Conservation (phyloP, 2,888 invertebrate species). For the Steromphala cineraria region DNA sequence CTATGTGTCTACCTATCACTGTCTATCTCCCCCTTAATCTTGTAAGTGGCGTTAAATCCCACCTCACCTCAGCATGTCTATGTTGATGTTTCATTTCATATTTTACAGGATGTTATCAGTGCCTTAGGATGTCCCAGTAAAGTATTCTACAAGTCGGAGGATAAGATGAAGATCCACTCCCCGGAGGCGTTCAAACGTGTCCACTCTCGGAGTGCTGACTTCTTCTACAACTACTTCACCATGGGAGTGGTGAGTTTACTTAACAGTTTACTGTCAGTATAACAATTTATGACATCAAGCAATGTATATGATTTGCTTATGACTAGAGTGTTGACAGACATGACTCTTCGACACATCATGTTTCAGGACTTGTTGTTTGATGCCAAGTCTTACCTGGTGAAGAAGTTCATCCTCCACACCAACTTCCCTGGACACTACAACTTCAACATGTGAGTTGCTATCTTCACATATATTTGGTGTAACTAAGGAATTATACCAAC, state of each 20-base stretch:
- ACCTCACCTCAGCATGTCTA: no score
- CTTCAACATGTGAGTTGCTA: slow-evolving; percentile 96
- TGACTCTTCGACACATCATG: slow-evolving; percentile 19
- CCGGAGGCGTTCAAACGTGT: slow-evolving; percentile 69
- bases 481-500: no score
- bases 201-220: slow-evolving; percentile 84
- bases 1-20: no score
- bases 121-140: slow-evolving; percentile 93
- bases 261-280: no score
- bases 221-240: slow-evolving; percentile 99
- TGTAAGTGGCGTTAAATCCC: no score
- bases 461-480: neutral
- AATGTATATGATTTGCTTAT: no score
- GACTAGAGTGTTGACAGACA: no score
- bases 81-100: no score
- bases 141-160: slow-evolving; percentile 97
- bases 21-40: no score
- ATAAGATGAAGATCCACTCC: slow-evolving; percentile 98
- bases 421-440: slow-evolving; percentile 99
- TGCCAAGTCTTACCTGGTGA: slow-evolving; percentile 93
- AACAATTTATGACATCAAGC: no score
- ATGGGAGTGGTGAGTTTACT: slow-evolving; percentile 88
- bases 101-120: slow-evolving; percentile 84
- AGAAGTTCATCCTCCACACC: slow-evolving; percentile 97
- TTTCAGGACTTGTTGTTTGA: slow-evolving; percentile 96